Conservation (phyloP, 2,113 vertebrate species). For the Python bivittatus region DNA sequence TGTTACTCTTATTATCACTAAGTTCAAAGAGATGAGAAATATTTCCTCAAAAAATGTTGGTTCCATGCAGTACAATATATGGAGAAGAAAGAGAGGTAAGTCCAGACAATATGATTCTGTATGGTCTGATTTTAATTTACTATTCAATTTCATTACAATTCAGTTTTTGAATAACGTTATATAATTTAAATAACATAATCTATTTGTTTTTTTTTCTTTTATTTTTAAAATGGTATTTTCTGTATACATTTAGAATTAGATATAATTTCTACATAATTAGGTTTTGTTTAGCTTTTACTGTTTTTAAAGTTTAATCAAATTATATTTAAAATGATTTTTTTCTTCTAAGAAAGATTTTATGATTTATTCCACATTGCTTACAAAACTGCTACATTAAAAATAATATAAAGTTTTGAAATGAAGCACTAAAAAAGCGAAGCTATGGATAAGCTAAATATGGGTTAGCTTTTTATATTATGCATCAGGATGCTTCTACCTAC, state of each 20-base stretch:
- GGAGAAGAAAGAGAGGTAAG: background rate
- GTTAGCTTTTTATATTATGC: background rate
- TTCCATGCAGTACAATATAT: constrained; percentile 12
- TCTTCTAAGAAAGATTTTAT: background rate
- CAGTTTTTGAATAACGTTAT: background rate
- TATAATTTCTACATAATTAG: background rate
- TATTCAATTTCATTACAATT: background rate
- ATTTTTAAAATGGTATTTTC: background rate
- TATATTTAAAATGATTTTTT: background rate
- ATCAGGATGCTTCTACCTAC: background rate
- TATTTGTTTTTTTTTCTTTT: background rate
- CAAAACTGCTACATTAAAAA: constrained; percentile 31
- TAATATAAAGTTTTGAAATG: background rate
- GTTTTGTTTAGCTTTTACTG: background rate
- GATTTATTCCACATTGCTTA: constrained; percentile 9
- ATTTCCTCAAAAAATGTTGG: constrained; percentile 15
- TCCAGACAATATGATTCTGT: constrained; percentile 10
- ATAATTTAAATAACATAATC: background rate
- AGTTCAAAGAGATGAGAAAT: constrained; percentile 61
- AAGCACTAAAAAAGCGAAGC: background rate
- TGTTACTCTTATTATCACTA: constrained; percentile 8
- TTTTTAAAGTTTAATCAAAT: background rate
- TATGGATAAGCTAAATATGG: background rate
- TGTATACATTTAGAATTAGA: background rate
- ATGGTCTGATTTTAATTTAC: background rate